Conservation (phyloP, 1,140 invertebrate genomes). For the Camponotus floridanus region DNA sequence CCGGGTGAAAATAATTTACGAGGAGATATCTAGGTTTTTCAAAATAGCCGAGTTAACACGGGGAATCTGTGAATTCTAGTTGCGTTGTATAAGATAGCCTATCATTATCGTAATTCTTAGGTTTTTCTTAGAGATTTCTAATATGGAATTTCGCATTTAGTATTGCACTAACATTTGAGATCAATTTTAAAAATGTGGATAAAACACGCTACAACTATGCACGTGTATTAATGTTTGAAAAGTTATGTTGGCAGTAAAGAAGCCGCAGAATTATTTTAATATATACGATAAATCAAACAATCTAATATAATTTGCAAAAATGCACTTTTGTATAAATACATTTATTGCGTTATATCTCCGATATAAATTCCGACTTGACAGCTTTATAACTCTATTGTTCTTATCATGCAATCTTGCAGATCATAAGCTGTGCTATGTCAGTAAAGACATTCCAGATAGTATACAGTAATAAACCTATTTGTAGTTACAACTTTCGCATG, state of each 20-base stretch:
- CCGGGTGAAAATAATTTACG: neutral
- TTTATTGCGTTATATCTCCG: slow-evolving; percentile 5
- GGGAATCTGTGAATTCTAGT: neutral
- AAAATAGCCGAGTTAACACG: neutral
- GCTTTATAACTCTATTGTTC: slow-evolving; percentile 52
- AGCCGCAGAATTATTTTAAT: neutral
- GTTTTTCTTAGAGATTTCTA: neutral
- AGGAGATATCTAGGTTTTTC: neutral
- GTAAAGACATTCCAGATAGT: slow-evolving; percentile 12
- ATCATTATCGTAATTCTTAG: neutral
- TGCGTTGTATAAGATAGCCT: neutral
- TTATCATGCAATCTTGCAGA: slow-evolving; percentile 46
- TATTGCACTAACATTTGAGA: neutral
- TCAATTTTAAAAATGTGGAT: neutral
- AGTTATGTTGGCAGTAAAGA: neutral
- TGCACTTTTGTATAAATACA: slow-evolving; percentile 5
- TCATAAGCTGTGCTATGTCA: slow-evolving; percentile 6
- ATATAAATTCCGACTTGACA: slow-evolving; percentile 20
- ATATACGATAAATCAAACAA: neutral
- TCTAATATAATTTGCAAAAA: neutral
- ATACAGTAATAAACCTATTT: slow-evolving; percentile 36
- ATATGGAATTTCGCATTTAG: neutral
- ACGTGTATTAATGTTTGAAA: neutral
- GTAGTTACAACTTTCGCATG: slow-evolving; percentile 40
- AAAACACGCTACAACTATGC: neutral